Conservation (phyloP, 2,888 invertebrate species). For the Pelosia muscerda region DNA sequence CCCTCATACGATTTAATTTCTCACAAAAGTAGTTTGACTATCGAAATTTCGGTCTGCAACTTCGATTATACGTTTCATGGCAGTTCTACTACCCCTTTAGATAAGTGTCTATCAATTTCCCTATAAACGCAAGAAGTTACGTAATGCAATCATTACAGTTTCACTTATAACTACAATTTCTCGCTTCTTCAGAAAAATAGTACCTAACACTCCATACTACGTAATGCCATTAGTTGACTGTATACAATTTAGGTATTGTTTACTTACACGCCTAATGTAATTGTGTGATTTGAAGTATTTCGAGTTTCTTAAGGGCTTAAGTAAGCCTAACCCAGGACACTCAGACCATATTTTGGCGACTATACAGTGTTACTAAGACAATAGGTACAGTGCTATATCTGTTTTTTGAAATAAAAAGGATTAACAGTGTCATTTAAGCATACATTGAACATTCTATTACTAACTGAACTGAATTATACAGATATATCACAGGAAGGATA, state of each 20-base stretch:
- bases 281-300: constrained; percentile 7
- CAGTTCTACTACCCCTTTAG: too few species aligned
- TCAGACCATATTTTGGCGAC: neutral
- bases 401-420: neutral
- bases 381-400: neutral
- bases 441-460: too few species aligned
- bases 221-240: neutral
- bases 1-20: too few species aligned
- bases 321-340: neutral
- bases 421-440: too few species aligned
- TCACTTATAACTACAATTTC: too few species aligned
- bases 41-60: too few species aligned
- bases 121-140: too few species aligned
- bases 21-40: too few species aligned
- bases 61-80: too few species aligned
- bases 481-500: neutral
- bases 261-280: neutral
- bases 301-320: constrained; percentile 7
- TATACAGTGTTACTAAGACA: neutral
- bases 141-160: too few species aligned
- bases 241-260: constrained; percentile 15
- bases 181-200: too few species aligned
- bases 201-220: neutral
- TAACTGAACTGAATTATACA: neutral
- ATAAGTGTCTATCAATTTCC: too few species aligned